phyloP scores from a whole-genome alignment of 2,113 vertebrate species.

The Blennius ocellaris region DNA sequence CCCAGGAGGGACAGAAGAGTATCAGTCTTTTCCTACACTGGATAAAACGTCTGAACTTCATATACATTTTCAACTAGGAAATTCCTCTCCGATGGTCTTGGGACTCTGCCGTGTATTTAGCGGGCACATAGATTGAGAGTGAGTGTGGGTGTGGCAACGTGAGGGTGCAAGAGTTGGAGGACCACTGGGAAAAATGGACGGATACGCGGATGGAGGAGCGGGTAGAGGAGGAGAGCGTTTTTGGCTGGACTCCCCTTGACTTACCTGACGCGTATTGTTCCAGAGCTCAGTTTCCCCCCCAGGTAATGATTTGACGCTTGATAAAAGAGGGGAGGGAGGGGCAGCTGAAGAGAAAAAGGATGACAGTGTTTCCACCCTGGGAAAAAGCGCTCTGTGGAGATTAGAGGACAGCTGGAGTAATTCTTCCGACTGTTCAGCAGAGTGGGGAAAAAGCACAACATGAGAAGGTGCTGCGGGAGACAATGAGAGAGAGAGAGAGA shows the following conservation, averaged over 20 bases:
- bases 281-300: conserved; percentile 52
- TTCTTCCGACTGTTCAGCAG: conserved; percentile 57
- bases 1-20: conserved; percentile 20
- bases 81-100: conserved; percentile 67
- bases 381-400: conserved; percentile 66
- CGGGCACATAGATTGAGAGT: conserved; percentile 45
- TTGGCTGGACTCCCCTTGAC: conserved; percentile 45
- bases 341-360: conserved; percentile 62
- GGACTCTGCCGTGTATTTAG: conserved; percentile 49
- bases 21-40: conserved; percentile 45
- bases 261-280: conserved; percentile 60
- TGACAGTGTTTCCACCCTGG: conserved; percentile 72
- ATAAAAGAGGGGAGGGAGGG: conserved; percentile 60
- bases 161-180: conserved; percentile 19
- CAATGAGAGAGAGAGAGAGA: conserved; percentile 18
- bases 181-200: conserved; percentile 12
- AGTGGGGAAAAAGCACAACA: conserved; percentile 4
- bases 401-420: conserved; percentile 60
- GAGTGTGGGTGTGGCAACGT: conserved; percentile 35
- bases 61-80: conserved; percentile 72
- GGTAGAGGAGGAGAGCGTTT: conserved; percentile 34
- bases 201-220: conserved; percentile 17
- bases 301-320: conserved; percentile 77
- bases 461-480: conserved; percentile 25
- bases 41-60: conserved; percentile 67